Evolutionary conservation across 2,888 invertebrate species (phyloP).

Genomic region (Polydesmus complanatus): DNA sequence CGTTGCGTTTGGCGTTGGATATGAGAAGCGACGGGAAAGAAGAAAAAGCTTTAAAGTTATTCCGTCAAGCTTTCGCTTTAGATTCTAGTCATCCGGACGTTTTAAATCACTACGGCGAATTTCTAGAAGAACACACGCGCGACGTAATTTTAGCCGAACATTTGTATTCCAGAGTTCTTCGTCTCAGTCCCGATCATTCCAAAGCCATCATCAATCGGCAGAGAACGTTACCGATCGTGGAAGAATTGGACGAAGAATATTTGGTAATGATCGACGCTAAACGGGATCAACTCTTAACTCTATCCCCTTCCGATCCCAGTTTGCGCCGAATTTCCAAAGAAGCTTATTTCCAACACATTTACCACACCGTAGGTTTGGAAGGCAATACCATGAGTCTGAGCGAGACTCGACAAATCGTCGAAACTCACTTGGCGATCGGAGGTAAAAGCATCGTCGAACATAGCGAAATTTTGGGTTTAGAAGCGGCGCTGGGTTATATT

Average conservation of each 20-base stretch:
- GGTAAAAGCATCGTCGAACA: slow-evolving; percentile 92
- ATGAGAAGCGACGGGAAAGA: slow-evolving; percentile 68
- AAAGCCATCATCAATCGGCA: slow-evolving; percentile 65
- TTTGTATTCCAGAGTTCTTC: slow-evolving; percentile 65
- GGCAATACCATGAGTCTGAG: slow-evolving; percentile 91
- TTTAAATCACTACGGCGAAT: slow-evolving; percentile 81
- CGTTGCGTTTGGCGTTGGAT: slow-evolving; percentile 68
- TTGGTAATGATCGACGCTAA: slow-evolving; percentile 69
- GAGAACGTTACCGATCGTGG: slow-evolving; percentile 63
- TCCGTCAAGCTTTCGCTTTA: slow-evolving; percentile 79
- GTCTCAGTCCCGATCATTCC: slow-evolving; percentile 65
- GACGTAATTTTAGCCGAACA: slow-evolving; percentile 83
- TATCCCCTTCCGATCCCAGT: slow-evolving; percentile 65
- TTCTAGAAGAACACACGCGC: slow-evolving; percentile 67
- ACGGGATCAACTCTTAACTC: slow-evolving; percentile 60
- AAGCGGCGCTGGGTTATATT: slow-evolving; percentile 87
- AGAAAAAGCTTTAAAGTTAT: slow-evolving; percentile 70
- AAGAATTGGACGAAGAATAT: slow-evolving; percentile 68
- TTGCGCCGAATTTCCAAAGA: slow-evolving; percentile 80
- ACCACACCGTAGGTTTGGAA: slow-evolving; percentile 93
- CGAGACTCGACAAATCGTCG: slow-evolving; percentile 79
- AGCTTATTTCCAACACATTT: slow-evolving; percentile 63
- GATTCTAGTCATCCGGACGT: slow-evolving; percentile 87
- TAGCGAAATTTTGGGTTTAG: slow-evolving; percentile 88
- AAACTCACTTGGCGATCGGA: slow-evolving; percentile 62